Evolutionary conservation across 2,797 vertebrate genomes (phyloP).

Genomic region (Notolepis coatsorum): DNA sequence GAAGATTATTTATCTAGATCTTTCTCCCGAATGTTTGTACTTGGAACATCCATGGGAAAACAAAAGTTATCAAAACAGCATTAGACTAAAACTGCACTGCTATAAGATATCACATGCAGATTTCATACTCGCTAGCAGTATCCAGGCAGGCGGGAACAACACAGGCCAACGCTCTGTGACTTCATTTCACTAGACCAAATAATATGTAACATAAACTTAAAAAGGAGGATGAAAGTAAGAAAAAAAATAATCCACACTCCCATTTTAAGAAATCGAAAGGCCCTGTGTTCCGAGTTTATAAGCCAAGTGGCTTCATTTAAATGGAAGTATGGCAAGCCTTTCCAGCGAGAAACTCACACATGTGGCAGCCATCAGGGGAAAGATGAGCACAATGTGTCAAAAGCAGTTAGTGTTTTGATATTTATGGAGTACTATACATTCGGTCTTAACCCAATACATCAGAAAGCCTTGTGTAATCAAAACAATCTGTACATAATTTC

Average conservation of each 20-base stretch:
- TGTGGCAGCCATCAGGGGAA: slow-evolving; percentile 77
- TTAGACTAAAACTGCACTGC: neutral
- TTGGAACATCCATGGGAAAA: slow-evolving; percentile 7
- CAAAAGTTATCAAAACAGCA: slow-evolving; percentile 19
- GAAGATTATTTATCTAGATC: neutral
- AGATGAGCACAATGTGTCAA: slow-evolving; percentile 80
- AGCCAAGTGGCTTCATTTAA: slow-evolving; percentile 47
- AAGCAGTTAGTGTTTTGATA: slow-evolving; percentile 66
- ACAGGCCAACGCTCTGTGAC: no score
- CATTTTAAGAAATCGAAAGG: slow-evolving; percentile 37
- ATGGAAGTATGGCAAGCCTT: slow-evolving; percentile 52
- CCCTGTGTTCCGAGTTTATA: slow-evolving; percentile 37
- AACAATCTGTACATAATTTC: slow-evolving; percentile 59
- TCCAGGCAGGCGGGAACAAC: no score
- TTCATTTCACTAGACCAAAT: slow-evolving; percentile 32
- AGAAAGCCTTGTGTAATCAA: slow-evolving; percentile 57
- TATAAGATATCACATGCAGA: slow-evolving; percentile 8
- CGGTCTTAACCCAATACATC: slow-evolving; percentile 64
- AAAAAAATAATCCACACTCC: slow-evolving; percentile 22
- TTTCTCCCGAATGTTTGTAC: slow-evolving; percentile 3
- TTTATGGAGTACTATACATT: slow-evolving; percentile 69
- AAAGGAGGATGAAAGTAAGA: slow-evolving; percentile 25
- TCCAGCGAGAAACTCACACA: slow-evolving; percentile 66
- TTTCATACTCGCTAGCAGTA: no score
- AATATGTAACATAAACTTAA: slow-evolving; percentile 26